Base-by-base conservation (phyloP, 1,140 invertebrate genomes). In the Philaenus spumarius region DNA sequence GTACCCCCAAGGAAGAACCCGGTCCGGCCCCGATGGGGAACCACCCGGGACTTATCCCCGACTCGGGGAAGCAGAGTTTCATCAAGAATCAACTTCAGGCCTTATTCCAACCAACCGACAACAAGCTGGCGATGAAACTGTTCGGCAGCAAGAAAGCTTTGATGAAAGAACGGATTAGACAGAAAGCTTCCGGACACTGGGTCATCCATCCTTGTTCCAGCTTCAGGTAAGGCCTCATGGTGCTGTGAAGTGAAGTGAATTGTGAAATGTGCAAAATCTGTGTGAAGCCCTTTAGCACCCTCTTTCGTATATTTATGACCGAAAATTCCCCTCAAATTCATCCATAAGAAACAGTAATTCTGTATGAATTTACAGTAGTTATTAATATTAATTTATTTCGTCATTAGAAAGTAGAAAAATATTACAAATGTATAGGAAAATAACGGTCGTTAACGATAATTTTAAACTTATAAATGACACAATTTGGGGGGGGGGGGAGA, bases 51-150 rank as follows among this genome's bases (percentile, higher is more conserved):
- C 67, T 64, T 61, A n/a, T n/a, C n/a, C 57, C 60, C 39, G 61
- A 67, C 51, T 86, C 86, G 75, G 81, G 84, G 64, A 95, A 93
- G 76, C 89, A 90, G 75, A 91, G 90, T 74, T 95, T 95, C 80
- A 82, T 95, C 75, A 89, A 91, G 72, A 94, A 93, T 80, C 92
- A 95, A 73, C 83, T 96, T 69, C 91, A 95, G 79, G 90, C 91
- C 66, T 84, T 95, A 68, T 96, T 96, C 80, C 92, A 95, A 76
- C 92, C 92, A 62, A 95, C 92, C 62, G 92, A 94, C 80, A 96
- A 96, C 82, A 94, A 94, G 77, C 79, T 96, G 72, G 92, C 93
- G 64, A 96, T 96, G 92, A 96, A 96, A 76, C 82, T 96, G 60
- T 96, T 95, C 80, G 93, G 93, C 70, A 93, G 89, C 70, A 94